Evolutionary conservation across 2,113 vertebrate species (phyloP).

Genomic region (Charina bottae): DNA sequence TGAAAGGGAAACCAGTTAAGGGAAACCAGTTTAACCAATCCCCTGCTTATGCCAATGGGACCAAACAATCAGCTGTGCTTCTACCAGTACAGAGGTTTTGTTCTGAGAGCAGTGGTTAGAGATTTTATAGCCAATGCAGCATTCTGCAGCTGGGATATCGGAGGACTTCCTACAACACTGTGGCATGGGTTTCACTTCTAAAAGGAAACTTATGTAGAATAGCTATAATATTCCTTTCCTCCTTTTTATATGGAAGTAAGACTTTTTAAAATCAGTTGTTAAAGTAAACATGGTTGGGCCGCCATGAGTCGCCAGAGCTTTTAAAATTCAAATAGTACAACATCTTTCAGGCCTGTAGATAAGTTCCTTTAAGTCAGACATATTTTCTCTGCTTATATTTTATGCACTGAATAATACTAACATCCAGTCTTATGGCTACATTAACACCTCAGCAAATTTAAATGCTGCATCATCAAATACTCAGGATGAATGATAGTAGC

Average conservation of each 20-base stretch:
- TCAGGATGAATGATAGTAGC: background rate
- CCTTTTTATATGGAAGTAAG: background rate
- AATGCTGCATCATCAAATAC: conserved; percentile 12
- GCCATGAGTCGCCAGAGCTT: background rate
- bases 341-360: background rate
- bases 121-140: background rate
- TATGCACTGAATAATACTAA: conserved; percentile 14
- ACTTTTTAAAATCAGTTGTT: background rate
- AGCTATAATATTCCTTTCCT: background rate
- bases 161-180: background rate
- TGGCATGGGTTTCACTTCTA: background rate
- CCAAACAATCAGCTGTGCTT: background rate
- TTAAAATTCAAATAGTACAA: background rate
- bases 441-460: conserved; percentile 6
- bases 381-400: background rate
- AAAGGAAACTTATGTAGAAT: background rate
- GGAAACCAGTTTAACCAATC: background rate
- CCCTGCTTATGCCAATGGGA: background rate
- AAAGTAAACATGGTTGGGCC: background rate
- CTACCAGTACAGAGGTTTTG: background rate
- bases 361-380: background rate
- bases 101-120: background rate
- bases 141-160: background rate
- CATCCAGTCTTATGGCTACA: background rate
- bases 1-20: background rate